Base-by-base conservation (phyloP, 2,113 vertebrate genomes). In the Triplophysa rosa region DNA sequence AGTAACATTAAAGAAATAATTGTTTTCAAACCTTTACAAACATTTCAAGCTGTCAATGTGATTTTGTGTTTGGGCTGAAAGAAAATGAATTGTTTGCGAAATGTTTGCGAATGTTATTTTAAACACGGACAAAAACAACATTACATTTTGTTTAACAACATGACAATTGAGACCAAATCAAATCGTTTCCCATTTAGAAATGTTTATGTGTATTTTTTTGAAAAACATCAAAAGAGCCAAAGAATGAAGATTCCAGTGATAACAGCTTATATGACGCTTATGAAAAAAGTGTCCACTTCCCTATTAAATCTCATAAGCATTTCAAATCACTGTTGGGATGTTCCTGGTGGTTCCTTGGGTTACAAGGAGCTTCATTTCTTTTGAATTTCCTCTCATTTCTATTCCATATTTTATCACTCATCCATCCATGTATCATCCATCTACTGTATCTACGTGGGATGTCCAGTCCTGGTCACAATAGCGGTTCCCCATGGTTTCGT, bases 401-500 rank as follows among this genome's bases (percentile, higher is more conserved):
- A 24, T 63, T 63, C 26, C 40, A 26, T 74, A 14, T 74, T 40
- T 24, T n/a, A 24, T 26, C 40, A 49, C 16, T 74, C 40, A 63
- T 29, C 26, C 72, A 47, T 74, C 72, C 72, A 49, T n/a, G 40
- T 47, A 74, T 74, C 58, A 74, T 63, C 58, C 72, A 63, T 74
- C 58, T 23, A 37, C 33, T 37, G 33, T 37, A 74, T 74, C 58
- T 63, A 11, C 47, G 58, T 29, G 23, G 23, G 49, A 26, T 11
- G 59, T 77, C 64, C 67, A 64, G 66, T 79, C 68, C 2, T 2
- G 78, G 69, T 68, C 68, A 71, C 59, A 61, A 73, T 79, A 58
- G 63, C 16, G 67, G 62, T 70, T 69, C 80, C 80, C 78, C 45
- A 59, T 79, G 73, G 62, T 78, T 80, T 67, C 45, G 40, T 33